Evolutionary conservation across 2,797 vertebrate genomes (phyloP).

Genomic region (Diceros bicornis): DNA sequence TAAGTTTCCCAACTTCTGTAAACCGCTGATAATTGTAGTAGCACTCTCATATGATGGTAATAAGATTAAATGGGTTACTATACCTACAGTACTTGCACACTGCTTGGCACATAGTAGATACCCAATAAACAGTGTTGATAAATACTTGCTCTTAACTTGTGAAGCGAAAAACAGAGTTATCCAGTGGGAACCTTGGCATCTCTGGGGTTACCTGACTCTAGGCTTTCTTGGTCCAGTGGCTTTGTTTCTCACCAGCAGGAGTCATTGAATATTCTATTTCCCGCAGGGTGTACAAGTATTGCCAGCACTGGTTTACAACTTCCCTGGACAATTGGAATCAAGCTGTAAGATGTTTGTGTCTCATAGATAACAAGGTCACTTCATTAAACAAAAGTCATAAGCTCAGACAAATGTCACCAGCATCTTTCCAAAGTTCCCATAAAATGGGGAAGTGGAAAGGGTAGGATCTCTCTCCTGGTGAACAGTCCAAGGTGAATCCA

Average conservation of each 20-base stretch:
- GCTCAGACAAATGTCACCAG: neutral
- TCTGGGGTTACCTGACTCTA: neutral
- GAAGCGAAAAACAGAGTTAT: neutral
- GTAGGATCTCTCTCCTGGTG: neutral
- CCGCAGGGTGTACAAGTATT: rapidly evolving
- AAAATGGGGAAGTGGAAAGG: neutral
- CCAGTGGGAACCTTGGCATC: neutral
- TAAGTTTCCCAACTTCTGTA: neutral
- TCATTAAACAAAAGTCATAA: neutral
- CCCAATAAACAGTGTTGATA: neutral
- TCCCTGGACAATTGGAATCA: neutral
- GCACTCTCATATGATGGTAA: neutral
- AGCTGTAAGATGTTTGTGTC: neutral
- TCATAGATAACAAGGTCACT: neutral
- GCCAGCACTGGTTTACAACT: neutral
- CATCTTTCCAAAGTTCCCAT: neutral
- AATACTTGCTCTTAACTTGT: neutral
- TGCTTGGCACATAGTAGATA: neutral
- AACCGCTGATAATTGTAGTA: neutral
- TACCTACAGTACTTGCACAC: neutral
- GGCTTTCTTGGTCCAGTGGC: neutral
- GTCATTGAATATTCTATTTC: neutral
- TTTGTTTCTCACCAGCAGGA: neutral
- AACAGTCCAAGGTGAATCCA: neutral
- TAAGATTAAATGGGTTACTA: neutral